Base-by-base conservation (phyloP, 2,797 vertebrate species). In the Chelon labrosus region DNA sequence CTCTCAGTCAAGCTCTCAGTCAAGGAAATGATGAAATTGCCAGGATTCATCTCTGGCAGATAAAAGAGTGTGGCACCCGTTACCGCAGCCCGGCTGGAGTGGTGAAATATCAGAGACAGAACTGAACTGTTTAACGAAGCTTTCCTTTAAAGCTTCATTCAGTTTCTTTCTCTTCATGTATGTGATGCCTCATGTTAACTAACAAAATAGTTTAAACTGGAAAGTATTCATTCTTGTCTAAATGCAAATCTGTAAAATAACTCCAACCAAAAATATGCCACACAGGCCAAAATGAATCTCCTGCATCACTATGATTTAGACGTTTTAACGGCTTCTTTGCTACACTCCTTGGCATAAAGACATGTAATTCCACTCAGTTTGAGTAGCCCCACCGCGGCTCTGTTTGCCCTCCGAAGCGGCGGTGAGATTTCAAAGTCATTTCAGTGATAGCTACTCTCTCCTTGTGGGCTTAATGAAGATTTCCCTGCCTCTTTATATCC, bases 381-480 rank as follows among this genome's bases (percentile, higher is more conserved):
- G 22, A 64, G 22, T 6, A 25, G 25, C 57, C 22, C 3, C 0
- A 5, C 27, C 10, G 51, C 41, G 9, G 25, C 38, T 25, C 42
- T 27, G 54, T 60, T 60, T 62, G 52, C 68, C 63, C 67, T 80
- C 44, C 57, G 61, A 61, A 52, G 51, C 54, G 25, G 60, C 61
- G 49, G 72, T 71, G 51, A 80, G 49, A 80, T 54, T 55, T 49
- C 71, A 85, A 84, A 89, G 80, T 86, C 76, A 79, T 88, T 85
- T 84, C 67, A 67, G 59, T 80, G 63, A 77, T 76, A 42, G 60
- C 71, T 56, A 56, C 56, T 65, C 53, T 79, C 79, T 89, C 79
- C 86, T 87, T 70, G 65, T 47, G 80, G 80, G 62, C 78, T 76
- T 86, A 89, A 94, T 91, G 88, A 92, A 92, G 85, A 92, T 87